Percentiles rank a stretch among this genome's conserved stretches.
Conservation (phyloP, 2,113 vertebrate genomes). For the Circaetus cinerascens region DNA sequence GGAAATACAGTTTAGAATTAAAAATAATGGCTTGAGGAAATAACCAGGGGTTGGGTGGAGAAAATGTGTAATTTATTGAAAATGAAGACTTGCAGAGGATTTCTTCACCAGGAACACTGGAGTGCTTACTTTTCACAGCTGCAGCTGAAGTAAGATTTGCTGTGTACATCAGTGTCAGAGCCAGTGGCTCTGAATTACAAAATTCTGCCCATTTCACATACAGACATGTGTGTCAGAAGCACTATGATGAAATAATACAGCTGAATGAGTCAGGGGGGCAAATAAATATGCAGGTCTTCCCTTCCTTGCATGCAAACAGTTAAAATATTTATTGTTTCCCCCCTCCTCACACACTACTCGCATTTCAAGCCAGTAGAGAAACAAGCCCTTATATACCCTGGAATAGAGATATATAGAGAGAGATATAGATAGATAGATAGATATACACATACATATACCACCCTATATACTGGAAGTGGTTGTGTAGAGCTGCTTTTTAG, state of each 20-base stretch:
- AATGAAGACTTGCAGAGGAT: not conserved
- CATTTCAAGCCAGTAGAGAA: not conserved
- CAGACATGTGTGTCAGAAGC: not conserved
- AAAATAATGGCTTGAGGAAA: not conserved
- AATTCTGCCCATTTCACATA: not conserved
- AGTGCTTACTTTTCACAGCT: not conserved
- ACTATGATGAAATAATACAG: not conserved
- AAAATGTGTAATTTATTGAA: not conserved
- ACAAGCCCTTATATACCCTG: no score
- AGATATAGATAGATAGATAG: no score
- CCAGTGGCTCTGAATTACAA: not conserved
- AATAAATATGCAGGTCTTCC: not conserved
- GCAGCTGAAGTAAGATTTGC: not conserved
- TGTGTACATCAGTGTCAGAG: not conserved
- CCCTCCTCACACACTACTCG: accelerated
- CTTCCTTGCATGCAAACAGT: not conserved
- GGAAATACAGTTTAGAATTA: slow-evolving; percentile 14
- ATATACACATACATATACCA: no score
- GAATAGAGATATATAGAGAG: no score
- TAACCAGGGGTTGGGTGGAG: not conserved
- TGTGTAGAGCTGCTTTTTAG: no score
- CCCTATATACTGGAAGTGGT: not conserved
- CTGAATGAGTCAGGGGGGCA: not conserved
- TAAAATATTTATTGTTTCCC: not conserved
- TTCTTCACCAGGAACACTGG: not conserved